These are phyloP conservation scores for Hesperia comma DNA, from an alignment of 2,888 invertebrate genomes.

Conservation along the genomic window DNA sequence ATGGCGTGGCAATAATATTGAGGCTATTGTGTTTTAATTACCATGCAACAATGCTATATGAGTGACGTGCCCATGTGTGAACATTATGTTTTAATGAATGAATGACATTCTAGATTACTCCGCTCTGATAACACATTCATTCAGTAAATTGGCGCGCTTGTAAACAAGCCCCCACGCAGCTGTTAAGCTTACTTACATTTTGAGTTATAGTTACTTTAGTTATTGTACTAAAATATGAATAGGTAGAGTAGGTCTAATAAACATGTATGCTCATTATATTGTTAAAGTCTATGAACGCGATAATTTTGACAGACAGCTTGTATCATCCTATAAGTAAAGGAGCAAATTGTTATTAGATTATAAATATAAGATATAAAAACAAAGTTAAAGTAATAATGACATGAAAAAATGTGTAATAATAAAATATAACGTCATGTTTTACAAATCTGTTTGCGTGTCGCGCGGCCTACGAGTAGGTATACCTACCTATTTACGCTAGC, in stretches of 20 bases:
- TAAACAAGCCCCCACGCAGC: conserved; percentile 23
- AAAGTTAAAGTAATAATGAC: too few species aligned
- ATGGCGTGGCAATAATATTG: conserved; percentile 16
- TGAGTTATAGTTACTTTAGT: background rate
- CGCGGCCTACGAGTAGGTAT: too few species aligned
- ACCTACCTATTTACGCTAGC: conserved; percentile 23
- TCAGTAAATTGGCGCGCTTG: conserved; percentile 40
- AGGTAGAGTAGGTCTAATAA: too few species aligned
- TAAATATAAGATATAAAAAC: too few species aligned
- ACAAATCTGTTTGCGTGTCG: conserved; percentile 21
- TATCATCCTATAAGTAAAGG: too few species aligned
- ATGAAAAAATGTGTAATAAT: too few species aligned
- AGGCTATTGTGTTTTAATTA: conserved; percentile 33
- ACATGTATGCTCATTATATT: too few species aligned
- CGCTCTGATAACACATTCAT: conserved; percentile 36
- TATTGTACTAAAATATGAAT: too few species aligned
- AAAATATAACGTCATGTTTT: conserved; percentile 1
- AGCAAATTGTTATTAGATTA: too few species aligned
- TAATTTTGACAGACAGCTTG: too few species aligned
- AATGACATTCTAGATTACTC: conserved; percentile 39
- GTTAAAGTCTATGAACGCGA: too few species aligned
- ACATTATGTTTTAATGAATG: conserved; percentile 23
- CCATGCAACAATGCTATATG: conserved; percentile 32
- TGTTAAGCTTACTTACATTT: background rate
- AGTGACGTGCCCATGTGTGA: conserved; percentile 8